A percentile compares a stretch with the other conserved stretches of the same genome.
Evolutionary conservation across 2,888 invertebrate species (phyloP).

Genomic region (Dendrolimus houi): DNA sequence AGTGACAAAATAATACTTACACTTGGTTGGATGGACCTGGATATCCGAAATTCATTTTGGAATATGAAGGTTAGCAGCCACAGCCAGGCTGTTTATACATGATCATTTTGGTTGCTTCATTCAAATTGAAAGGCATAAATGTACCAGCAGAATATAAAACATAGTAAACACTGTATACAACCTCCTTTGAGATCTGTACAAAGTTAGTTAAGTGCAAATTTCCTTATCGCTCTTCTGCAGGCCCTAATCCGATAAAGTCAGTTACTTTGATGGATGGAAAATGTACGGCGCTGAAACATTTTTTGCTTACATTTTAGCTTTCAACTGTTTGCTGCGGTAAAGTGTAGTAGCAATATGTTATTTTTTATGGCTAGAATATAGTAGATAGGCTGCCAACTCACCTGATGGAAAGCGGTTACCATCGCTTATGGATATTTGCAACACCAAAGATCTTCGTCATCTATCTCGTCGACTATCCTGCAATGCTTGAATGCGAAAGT

Average conservation of each 20-base stretch:
- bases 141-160: too few species aligned
- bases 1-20: slow-evolving; percentile 54
- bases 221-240: not conserved
- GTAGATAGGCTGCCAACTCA: not conserved
- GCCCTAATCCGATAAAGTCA: not conserved
- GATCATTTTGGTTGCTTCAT: too few species aligned
- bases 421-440: too few species aligned
- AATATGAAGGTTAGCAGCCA: slow-evolving; percentile 74
- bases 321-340: not conserved
- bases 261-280: not conserved
- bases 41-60: slow-evolving; percentile 72
- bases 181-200: not conserved
- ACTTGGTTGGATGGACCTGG: slow-evolving; percentile 74
- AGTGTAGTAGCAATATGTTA: too few species aligned
- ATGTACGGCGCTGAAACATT: not conserved
- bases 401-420: too few species aligned
- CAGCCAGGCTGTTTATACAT: slow-evolving; percentile 75
- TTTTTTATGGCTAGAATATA: not conserved
- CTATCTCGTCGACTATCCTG: too few species aligned
- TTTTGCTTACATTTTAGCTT: not conserved
- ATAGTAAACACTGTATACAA: too few species aligned
- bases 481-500: not conserved
- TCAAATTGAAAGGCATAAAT: too few species aligned
- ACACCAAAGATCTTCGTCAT: too few species aligned
- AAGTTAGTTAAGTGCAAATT: not conserved